Conservation (phyloP, 2,113 vertebrate species). For the Peromyscus californicus region DNA sequence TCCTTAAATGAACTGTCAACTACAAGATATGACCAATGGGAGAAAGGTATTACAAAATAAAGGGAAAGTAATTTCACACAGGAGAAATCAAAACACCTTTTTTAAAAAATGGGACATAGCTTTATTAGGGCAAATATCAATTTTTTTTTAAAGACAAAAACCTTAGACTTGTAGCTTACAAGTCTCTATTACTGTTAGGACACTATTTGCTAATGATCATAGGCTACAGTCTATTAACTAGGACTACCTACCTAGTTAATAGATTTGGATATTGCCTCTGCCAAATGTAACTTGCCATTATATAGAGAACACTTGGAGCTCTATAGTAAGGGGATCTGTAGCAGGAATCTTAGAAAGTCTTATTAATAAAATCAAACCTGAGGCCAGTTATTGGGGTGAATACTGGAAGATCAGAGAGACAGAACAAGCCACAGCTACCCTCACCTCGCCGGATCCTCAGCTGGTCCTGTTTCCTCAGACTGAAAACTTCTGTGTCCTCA, state of each 20-base stretch:
- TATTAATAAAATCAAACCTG: too few relatives aligned
- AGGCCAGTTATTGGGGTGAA: too few relatives aligned
- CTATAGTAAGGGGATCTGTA: not conserved
- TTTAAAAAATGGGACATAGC: not conserved
- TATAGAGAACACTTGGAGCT: not conserved
- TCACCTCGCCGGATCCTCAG: too few relatives aligned
- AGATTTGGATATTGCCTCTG: not conserved
- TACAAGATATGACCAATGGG: not conserved
- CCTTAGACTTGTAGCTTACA: not conserved
- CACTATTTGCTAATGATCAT: not conserved
- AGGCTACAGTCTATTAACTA: not conserved
- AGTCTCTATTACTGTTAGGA: conserved; percentile 33
- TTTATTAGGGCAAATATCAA: not conserved
- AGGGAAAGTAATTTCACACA: conserved; percentile 41
- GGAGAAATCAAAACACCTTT: not conserved
- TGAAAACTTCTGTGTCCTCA: too few relatives aligned
- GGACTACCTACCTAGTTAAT: not conserved
- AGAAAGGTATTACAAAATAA: conserved; percentile 47
- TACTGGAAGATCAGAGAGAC: too few relatives aligned
- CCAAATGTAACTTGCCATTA: conserved; percentile 1
- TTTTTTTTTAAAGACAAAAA: not conserved
- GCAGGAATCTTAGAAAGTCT: too few relatives aligned
- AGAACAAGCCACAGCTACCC: too few relatives aligned
- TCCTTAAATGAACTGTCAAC: conserved; percentile 17
- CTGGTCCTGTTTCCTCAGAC: too few relatives aligned